Conservation (phyloP, 1,140 invertebrate species). For the Bicyclus anynana region DNA sequence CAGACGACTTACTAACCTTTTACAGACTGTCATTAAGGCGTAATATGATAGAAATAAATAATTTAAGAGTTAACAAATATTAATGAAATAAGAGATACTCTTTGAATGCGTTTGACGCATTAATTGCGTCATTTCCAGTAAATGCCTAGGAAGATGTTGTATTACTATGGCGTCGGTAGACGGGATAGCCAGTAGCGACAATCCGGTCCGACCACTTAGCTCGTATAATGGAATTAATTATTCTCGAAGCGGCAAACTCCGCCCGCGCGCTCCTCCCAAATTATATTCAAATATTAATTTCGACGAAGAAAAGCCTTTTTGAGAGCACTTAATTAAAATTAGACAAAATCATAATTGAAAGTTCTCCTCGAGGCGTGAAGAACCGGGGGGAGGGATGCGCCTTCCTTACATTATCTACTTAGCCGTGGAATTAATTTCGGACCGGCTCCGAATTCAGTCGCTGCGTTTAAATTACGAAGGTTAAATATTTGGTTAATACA, state of each 20-base stretch:
- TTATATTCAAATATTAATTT: conserved; percentile 77
- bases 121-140: too few relatives aligned
- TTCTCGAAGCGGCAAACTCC: conserved; percentile 64
- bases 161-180: conserved; percentile 16
- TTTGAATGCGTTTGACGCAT: too few relatives aligned
- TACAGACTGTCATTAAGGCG: neutral
- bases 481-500: neutral
- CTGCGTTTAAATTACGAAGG: conserved; percentile 36
- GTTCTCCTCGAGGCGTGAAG: conserved; percentile 75
- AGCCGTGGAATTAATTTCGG: conserved; percentile 68
- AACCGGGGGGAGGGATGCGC: conserved; percentile 52
- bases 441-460: conserved; percentile 34
- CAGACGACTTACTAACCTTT: neutral
- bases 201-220: conserved; percentile 27
- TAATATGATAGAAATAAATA: neutral
- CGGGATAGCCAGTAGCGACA: conserved; percentile 22
- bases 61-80: too few relatives aligned
- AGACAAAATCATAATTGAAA: conserved; percentile 77
- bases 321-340: conserved; percentile 77
- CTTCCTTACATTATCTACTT: conserved; percentile 72
- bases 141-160: neutral
- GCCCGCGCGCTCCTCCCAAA: conserved; percentile 68
- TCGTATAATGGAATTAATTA: conserved; percentile 67
- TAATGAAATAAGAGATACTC: too few relatives aligned
- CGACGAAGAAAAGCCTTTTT: conserved; percentile 72